Evolutionary conservation across 2,797 vertebrate genomes (phyloP), one percentile per base, ranked within the genome.

Genomic region (Pseudochirops cupreus): DNA sequence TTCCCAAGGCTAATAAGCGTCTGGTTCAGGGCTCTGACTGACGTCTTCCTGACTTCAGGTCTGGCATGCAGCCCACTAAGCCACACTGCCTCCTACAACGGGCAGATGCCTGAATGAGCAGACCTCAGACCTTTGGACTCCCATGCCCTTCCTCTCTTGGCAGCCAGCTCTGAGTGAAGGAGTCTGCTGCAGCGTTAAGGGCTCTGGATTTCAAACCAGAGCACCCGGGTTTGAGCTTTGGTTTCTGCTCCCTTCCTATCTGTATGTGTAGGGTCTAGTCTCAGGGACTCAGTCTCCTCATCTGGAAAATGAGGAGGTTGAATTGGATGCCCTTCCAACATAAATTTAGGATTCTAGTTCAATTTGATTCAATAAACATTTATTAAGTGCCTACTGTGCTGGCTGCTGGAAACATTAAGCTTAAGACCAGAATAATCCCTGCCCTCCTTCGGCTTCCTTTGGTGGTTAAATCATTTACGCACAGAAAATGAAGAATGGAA

Each of bases 111-210:
- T 26, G 31, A 56, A 90, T 96, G 91, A 93, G 57, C 67, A 93
- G 2, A 90, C 9, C 56, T 26, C 11, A 92, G 59, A 52, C n/a
- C 29, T 90, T 93, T n/a, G 92, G 96, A 93, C 82, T 55, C 12
- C 90, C 54, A 89, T 55, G 50, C 29, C 93, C 93, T 96, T 95
- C 94, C 82, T 82, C 94, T 89, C 57, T 10, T 95, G 95, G 96
- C 92, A 0, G 1, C 31, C 39, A 91, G 95, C 92, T 92, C 94
- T 74, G 28, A 50, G 55, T 92, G 29, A 50, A 7, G n/a, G 18
- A n/a, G 16, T 6, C 33, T 10, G 18, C 6, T 29, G 57, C 2
- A 29, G 16, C 5, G 74, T 26, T 39, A 50, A 26, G 74, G 10
- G 39, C 24, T 13, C 74, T 50, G 21, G 39, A 50, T 50, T 87